These are phyloP conservation scores for Geothlypis trichas DNA, from an alignment of 2,113 vertebrate species.

Conservation along the genomic window DNA sequence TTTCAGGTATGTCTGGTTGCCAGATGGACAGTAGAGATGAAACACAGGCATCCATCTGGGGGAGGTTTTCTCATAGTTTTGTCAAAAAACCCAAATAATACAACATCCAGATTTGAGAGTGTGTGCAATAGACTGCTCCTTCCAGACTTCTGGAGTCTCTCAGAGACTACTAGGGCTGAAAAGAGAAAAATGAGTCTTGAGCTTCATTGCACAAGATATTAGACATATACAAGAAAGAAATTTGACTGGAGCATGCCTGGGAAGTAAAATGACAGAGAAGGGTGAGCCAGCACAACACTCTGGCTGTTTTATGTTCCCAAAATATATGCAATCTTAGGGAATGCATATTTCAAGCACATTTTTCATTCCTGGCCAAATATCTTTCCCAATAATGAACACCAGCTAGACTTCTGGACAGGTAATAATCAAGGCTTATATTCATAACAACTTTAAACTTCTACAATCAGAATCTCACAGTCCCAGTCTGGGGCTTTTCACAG, in stretches of 20 bases:
- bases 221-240: background rate
- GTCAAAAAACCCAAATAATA: background rate
- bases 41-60: accelerated
- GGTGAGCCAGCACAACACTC: background rate
- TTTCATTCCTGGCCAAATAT: background rate
- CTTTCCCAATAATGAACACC: background rate
- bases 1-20: background rate
- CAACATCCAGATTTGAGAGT: background rate
- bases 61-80: background rate
- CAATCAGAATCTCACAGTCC: background rate
- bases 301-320: background rate
- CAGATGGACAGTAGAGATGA: background rate
- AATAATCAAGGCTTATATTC: background rate
- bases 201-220: background rate
- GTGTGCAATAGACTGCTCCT: background rate
- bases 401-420: background rate
- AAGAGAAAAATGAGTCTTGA: background rate
- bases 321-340: background rate
- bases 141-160: background rate
- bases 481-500: accelerated
- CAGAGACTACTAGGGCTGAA: background rate
- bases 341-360: background rate
- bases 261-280: background rate
- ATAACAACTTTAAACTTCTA: background rate
- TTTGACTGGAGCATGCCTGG: background rate